Percentiles rank a stretch among this genome's conserved stretches.
Conservation (phyloP, 2,113 vertebrate genomes). For the Anthoscopus minutus region DNA sequence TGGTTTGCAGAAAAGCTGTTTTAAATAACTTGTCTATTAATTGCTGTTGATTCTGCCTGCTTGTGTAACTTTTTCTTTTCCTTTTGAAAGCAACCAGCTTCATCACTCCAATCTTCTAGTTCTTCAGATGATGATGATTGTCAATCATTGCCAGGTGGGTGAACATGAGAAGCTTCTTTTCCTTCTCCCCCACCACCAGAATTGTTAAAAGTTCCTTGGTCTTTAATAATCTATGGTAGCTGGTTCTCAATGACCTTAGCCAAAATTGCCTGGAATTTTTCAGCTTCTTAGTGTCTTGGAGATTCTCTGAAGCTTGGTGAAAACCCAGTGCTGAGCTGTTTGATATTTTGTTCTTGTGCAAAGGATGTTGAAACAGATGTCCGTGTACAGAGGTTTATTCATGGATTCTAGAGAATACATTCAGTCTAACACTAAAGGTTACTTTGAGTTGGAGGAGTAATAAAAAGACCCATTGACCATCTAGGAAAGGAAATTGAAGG, state of each 20-base stretch:
- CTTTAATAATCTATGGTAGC: background rate
- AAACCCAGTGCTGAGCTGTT: background rate
- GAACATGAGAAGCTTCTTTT: background rate
- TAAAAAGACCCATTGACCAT: background rate
- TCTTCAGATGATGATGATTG: constrained; percentile 68
- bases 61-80: background rate
- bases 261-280: background rate
- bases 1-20: background rate
- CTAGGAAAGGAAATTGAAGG: background rate
- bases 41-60: background rate
- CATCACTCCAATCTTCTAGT: constrained; percentile 67
- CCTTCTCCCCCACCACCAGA: accelerated
- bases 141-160: constrained; percentile 73
- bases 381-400: background rate
- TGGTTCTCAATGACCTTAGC: background rate
- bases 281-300: accelerated
- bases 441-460: background rate
- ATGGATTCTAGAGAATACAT: background rate
- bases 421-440: background rate
- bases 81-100: constrained; percentile 70
- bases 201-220: background rate
- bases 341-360: background rate
- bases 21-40: background rate
- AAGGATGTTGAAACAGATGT: background rate
- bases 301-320: background rate